Conservation (phyloP, 2,888 invertebrate genomes). For the Trissoscelio sp. region DNA sequence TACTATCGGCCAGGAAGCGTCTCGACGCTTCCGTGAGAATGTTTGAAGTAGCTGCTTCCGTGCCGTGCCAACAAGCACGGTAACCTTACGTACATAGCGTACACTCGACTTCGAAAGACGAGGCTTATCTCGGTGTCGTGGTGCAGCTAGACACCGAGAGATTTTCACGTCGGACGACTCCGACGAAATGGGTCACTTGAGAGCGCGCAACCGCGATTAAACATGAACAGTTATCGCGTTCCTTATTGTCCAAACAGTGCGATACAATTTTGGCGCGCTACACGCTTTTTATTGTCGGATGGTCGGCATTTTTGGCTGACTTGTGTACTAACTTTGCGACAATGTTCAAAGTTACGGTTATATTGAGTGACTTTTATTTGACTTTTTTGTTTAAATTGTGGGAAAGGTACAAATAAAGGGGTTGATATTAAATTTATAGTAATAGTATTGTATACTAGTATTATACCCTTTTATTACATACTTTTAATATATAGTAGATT, state of each 20-base stretch:
- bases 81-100: conserved; percentile 62
- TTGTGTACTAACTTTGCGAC: too few relatives aligned
- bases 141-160: conserved; percentile 49
- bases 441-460: too few relatives aligned
- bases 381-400: too few relatives aligned
- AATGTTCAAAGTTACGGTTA: too few relatives aligned
- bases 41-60: conserved; percentile 70
- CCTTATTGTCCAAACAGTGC: conserved; percentile 42
- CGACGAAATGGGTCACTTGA: conserved; percentile 64
- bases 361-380: too few relatives aligned
- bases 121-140: conserved; percentile 67
- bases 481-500: too few relatives aligned
- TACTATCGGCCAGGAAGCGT: conserved; percentile 67
- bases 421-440: too few relatives aligned
- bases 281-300: neutral
- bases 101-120: conserved; percentile 66
- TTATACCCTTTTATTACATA: too few relatives aligned
- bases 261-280: conserved; percentile 3
- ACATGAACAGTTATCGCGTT: conserved; percentile 56
- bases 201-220: conserved; percentile 58
- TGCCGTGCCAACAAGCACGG: conserved; percentile 62
- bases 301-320: neutral
- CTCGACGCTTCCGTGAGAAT: conserved; percentile 69
- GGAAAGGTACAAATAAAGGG: too few relatives aligned
- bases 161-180: conserved; percentile 59